phyloP scores from a whole-genome alignment of 2,888 invertebrate species.

The Diarsia dahlii region DNA sequence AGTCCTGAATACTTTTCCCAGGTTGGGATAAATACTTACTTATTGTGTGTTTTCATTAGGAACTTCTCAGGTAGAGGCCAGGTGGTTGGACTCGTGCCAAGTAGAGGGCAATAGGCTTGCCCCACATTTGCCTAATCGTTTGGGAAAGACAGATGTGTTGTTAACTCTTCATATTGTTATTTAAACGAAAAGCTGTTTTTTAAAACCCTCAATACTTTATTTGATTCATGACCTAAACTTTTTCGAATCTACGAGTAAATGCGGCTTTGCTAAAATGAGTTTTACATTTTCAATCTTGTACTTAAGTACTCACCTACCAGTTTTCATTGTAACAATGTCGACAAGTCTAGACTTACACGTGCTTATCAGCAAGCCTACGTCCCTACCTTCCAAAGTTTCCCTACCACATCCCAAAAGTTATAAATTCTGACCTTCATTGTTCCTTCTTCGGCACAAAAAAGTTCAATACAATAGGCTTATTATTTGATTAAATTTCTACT shows the following conservation, averaged over 20 bases:
- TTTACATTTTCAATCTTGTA: not conserved
- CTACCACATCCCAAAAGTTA: conserved; percentile 22
- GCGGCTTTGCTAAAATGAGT: not conserved
- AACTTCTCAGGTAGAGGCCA: not conserved
- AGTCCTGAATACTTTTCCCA: not conserved
- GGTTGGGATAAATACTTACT: not conserved
- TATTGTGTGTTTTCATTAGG: not conserved
- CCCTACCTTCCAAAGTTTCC: not conserved
- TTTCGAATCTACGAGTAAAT: not conserved
- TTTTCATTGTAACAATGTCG: no score
- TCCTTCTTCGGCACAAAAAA: conserved; percentile 31
- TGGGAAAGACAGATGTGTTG: not conserved
- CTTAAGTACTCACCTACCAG: not conserved
- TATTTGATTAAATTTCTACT: conserved; percentile 48
- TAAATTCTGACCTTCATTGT: not conserved
- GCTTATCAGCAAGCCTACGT: not conserved
- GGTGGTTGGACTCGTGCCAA: not conserved
- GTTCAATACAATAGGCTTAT: conserved; percentile 49
- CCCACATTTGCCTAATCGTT: not conserved
- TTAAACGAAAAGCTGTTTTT: not conserved
- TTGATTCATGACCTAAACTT: not conserved
- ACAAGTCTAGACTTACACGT: not conserved
- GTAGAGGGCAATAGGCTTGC: not conserved
- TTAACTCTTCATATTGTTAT: not conserved
- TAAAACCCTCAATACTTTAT: not conserved